Base-by-base conservation (phyloP, 2,888 invertebrate species). In the Drosophila fulvimacula region DNA sequence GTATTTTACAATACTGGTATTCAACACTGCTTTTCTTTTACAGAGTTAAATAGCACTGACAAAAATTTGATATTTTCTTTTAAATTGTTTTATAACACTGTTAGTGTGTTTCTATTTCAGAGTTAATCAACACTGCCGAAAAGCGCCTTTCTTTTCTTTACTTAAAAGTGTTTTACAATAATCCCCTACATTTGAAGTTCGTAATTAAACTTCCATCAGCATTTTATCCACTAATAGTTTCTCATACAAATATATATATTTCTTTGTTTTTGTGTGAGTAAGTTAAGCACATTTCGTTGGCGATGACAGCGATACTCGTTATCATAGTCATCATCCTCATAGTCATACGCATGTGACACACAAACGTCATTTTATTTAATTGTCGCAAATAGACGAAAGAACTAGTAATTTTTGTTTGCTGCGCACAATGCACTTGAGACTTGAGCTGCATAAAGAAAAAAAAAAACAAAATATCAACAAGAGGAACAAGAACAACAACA, bases 301-400 rank as follows among this genome's bases (percentile, higher is more conserved):
- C 38, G 69, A 59, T 69, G 46, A 59, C 56, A 48, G 41, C 56
- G 58, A 69, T 41, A 69, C 27, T 39, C 30, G 27, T 17, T 64
- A 41, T 21, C 32, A 11, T 24, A 24, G 11, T 17, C 41, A 15
- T 24, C 41, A n/a, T 27, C 36, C n/a, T n/a, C 21, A n/a, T n/a
- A 3, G 9, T 30, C 39, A 52, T n/a, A 27, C 17, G 68, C 38
- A 48, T 76, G 69, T 70, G 73, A 58, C 75, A 71, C 58, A 69
- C 58, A 73, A 64, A 76, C 66, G 70, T 69, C 78, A 85, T 83
- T 88, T 78, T 61, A 78, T 57, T 86, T 88, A 86, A 86, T 86
- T 85, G 81, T 53, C 64, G 63, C 79, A 81, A 88, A 81, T 76
- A 73, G 79, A 79, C 83, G 63, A 68, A 79, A 74, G 76, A 79